Conservation (phyloP, 2,797 vertebrate species). For the Atherinosoma microstoma region DNA sequence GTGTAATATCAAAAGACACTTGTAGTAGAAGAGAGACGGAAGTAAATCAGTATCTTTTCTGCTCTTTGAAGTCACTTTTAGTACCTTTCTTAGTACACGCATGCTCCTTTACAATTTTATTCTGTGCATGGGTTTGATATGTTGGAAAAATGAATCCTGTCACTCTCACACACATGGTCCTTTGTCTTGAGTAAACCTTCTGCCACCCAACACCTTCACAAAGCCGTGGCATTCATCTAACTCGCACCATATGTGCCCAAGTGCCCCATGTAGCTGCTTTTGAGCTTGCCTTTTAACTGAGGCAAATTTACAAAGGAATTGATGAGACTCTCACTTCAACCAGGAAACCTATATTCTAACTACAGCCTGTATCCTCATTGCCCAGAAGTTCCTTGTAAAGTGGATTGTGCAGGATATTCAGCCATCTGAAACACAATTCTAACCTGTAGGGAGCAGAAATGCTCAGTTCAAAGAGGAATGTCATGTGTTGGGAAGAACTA, state of each 20-base stretch:
- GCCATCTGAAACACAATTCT: neutral
- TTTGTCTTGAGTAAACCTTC: constrained; percentile 53
- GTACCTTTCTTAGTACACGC: constrained; percentile 1
- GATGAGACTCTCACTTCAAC: neutral
- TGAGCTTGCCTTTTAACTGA: neutral
- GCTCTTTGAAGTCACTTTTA: constrained; percentile 14
- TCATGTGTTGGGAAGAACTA: too few relatives aligned
- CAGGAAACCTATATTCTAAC: neutral
- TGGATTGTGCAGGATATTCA: neutral
- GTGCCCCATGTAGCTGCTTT: constrained; percentile 8
- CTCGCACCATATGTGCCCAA: constrained; percentile 9
- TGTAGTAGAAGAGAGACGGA: neutral
- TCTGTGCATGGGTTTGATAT: constrained; percentile 45
- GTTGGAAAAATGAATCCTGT: constrained; percentile 54
- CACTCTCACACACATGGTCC: constrained; percentile 31
- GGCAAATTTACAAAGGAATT: constrained; percentile 7
- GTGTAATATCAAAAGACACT: constrained; percentile 6
- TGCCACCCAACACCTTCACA: constrained; percentile 26
- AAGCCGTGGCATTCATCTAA: constrained; percentile 1
- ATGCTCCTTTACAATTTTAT: constrained; percentile 37
- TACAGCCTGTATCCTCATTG: neutral
- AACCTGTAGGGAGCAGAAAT: neutral
- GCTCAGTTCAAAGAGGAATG: neutral
- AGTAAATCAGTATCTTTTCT: neutral
- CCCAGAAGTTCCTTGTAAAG: neutral